phyloP scores from a whole-genome alignment of 2,888 invertebrate species.

The Cephus pulcher region DNA sequence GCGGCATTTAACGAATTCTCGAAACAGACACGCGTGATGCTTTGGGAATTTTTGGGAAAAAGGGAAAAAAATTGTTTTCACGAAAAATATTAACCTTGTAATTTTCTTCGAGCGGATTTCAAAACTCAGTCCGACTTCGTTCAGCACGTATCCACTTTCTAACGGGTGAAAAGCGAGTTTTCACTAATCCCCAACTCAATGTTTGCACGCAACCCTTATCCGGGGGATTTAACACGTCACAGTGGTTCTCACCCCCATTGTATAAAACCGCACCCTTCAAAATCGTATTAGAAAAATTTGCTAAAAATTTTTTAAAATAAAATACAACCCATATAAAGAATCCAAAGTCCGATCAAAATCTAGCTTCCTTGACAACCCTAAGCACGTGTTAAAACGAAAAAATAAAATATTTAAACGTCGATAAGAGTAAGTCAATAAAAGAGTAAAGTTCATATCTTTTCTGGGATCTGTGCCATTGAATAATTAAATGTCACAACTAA shows the following conservation, averaged over 20 bases:
- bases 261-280: neutral
- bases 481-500: neutral
- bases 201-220: neutral
- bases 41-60: neutral
- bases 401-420: neutral
- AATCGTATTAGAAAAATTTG: neutral
- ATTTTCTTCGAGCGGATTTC: neutral
- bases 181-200: neutral
- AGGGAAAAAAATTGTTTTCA: neutral
- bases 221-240: neutral
- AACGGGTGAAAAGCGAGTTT: slow-evolving; percentile 3
- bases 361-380: neutral
- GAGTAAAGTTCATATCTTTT: neutral
- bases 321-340: neutral
- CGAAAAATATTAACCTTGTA: neutral
- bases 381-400: neutral
- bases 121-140: neutral
- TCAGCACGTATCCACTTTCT: neutral
- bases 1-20: neutral
- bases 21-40: neutral
- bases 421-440: neutral
- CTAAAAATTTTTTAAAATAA: neutral
- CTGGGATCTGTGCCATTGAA: neutral
- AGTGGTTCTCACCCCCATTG: neutral
- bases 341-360: neutral